Evolutionary conservation across 2,113 vertebrate genomes (phyloP), one percentile per base, ranked within the genome.

Genomic region (Taurulus bubalis): DNA sequence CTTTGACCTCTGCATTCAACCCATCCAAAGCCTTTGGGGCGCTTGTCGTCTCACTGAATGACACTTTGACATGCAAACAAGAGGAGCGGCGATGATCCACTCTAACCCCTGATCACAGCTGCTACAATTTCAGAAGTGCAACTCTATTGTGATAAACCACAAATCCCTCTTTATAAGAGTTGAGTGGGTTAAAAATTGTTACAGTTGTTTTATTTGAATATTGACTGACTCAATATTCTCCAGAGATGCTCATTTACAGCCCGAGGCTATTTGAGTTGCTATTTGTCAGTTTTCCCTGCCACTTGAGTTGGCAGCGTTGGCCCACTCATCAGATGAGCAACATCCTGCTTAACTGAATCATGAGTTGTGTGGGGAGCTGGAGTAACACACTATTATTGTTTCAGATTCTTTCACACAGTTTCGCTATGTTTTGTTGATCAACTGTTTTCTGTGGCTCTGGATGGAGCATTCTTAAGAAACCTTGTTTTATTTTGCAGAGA

Each of bases 321-420:
- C 71, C 42, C 18, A 60, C 58, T 65, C 75, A 65, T 79, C 74
- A 77, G 32, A 80, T 80, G 87, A 84, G 77, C 73, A 77, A 80
- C 62, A 80, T 47, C 47, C 28, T 72, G 64, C 63, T 62, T 30
- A 26, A 34, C 34, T 65, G 24, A 64, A 42, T 62, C 72, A 18
- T 51, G 40, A 71, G 51, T 67, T 69, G 81, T 78, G 2, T 59
- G 32, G 32, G 32, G 71, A 79, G 42, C 26, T 28, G 24, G 15
- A 77, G 34, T 70, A 26, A 85, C 42, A 51, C 66, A 51, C 36
- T 34, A 30, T 77, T n/a, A 9, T 5, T 47, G 16, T 56, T 51
- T 53, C 51, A 45, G 30, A 40, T 40, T 63, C 69, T 76, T 30
- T 62, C 38, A 77, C 32, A 12, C 47, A 68, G n/a, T 53, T 47